A percentile compares a stretch with the other conserved stretches of the same genome.
phyloP scores from a whole-genome alignment of 1,140 invertebrate genomes.

The Drosophila hydei region DNA sequence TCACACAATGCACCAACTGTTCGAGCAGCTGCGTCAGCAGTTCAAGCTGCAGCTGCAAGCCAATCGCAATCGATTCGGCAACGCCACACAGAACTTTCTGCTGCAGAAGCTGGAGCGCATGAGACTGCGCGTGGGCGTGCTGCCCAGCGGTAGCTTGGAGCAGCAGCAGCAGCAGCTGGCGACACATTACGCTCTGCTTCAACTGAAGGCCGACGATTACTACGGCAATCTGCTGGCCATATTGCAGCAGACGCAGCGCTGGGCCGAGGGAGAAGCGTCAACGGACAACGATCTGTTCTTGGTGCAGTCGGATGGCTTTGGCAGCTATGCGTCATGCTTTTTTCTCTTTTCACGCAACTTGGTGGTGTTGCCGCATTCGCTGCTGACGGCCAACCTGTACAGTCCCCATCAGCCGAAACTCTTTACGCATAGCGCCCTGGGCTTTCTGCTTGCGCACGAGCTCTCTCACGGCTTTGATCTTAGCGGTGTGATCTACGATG shows the following conservation, averaged over 20 bases:
- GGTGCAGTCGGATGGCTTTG: conserved; percentile 20
- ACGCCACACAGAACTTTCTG: conserved; percentile 6
- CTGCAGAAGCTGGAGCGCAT: conserved; percentile 44
- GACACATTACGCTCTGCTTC: conserved; percentile 22
- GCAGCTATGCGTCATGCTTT: conserved; percentile 50
- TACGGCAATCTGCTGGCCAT: conserved; percentile 41
- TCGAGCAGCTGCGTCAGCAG: conserved; percentile 38
- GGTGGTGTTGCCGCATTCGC: conserved; percentile 49
- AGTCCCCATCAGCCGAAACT: conserved; percentile 14
- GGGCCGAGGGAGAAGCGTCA: background rate
- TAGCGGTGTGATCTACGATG: conserved; percentile 1
- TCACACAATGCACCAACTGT: conserved; percentile 30
- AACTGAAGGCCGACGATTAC: conserved; percentile 33
- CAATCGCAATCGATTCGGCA: conserved; percentile 42
- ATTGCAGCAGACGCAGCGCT: conserved; percentile 8
- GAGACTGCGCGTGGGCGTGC: conserved; percentile 41
- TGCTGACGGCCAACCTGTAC: conserved; percentile 42
- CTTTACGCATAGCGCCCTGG: conserved; percentile 43
- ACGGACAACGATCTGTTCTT: background rate
- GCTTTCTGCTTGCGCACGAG: conserved; percentile 60
- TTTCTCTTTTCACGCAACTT: conserved; percentile 31
- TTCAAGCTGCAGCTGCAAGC: conserved; percentile 24
- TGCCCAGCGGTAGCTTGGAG: conserved; percentile 20
- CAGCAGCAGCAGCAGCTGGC: conserved; percentile 17
- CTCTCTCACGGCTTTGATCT: conserved; percentile 52